These are phyloP conservation scores for Heterocephalus glaber DNA, from an alignment of 2,113 vertebrate genomes.

Conservation along the genomic window DNA sequence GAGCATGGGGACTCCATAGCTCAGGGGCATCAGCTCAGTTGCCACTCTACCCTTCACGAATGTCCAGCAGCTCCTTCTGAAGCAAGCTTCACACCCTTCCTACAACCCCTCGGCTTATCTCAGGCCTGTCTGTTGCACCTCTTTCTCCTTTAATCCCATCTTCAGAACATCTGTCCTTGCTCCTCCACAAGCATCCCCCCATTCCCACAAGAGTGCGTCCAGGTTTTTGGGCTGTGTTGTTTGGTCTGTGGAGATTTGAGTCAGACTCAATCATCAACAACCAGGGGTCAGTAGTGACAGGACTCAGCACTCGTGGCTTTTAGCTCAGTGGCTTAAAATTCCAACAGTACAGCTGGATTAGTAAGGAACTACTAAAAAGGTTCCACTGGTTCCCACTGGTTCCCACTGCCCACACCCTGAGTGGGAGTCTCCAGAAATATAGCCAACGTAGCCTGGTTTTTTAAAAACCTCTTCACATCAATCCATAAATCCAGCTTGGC, in stretches of 20 bases:
- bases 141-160: not conserved
- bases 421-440: not conserved
- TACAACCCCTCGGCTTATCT: not conserved
- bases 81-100: not conserved
- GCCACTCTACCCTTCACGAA: not conserved
- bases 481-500: not conserved
- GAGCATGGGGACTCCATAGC: accelerated
- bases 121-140: not conserved
- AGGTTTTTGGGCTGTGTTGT: not conserved
- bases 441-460: not conserved
- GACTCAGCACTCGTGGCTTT: constrained; percentile 23
- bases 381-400: not conserved
- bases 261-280: not conserved
- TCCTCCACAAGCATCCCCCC: not conserved
- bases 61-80: not conserved
- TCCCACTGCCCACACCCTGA: not conserved
- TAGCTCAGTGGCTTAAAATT: not conserved
- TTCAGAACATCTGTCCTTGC: not conserved
- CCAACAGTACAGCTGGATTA: not conserved
- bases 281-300: not conserved
- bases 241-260: constrained; percentile 5
- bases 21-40: accelerated
- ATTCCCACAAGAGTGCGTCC: not conserved
- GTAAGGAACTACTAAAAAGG: not conserved
- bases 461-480: not conserved